These are phyloP conservation scores for Hydrocynus forskahlii DNA, from an alignment of 2,797 vertebrate genomes.

Conservation along the genomic window DNA sequence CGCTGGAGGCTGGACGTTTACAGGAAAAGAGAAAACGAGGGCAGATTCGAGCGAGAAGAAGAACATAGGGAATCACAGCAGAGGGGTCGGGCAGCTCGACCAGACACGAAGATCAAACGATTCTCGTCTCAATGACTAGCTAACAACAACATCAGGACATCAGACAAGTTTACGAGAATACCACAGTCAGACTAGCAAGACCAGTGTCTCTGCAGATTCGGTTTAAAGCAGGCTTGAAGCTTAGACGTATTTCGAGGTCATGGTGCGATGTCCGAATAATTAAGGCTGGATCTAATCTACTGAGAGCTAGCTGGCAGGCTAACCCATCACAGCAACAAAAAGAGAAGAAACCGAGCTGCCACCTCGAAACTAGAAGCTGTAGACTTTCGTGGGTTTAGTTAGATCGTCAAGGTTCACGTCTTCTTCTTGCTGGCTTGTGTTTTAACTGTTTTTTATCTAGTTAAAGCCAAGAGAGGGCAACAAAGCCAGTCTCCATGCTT, in stretches of 20 bases:
- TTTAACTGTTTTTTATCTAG: background rate
- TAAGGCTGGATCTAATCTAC: background rate
- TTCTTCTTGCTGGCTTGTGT: background rate
- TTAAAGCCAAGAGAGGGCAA: background rate
- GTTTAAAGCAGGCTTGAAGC: background rate
- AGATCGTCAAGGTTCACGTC: background rate
- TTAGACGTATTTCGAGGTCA: background rate
- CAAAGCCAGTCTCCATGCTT: background rate
- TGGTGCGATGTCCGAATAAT: background rate
- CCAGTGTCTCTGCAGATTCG: background rate
- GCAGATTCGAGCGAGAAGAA: constrained; percentile 37
- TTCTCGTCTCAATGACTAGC: constrained; percentile 16
- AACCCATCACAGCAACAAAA: background rate
- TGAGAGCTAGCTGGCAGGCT: background rate
- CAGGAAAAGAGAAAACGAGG: background rate
- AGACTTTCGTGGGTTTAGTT: background rate
- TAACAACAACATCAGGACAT: background rate
- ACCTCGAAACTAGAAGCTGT: background rate
- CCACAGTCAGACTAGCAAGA: background rate
- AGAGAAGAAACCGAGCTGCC: background rate
- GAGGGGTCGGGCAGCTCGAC: background rate
- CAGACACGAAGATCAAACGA: constrained; percentile 57
- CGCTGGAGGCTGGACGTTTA: background rate
- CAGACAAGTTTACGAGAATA: too few species aligned
- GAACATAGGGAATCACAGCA: constrained; percentile 29